Conservation (phyloP, 2,888 invertebrate genomes). For the Spisula solida region DNA sequence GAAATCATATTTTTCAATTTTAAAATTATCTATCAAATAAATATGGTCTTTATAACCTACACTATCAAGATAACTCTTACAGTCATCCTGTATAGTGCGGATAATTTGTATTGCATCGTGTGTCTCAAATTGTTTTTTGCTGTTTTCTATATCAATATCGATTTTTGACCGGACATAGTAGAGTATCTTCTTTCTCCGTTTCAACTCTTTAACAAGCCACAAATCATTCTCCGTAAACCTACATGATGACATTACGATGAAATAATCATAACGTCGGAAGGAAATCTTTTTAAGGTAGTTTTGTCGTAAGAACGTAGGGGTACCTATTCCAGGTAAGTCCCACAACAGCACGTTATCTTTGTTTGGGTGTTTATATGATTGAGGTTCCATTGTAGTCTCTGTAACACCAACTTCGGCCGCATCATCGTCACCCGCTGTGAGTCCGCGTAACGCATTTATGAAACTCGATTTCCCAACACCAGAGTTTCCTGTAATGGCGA, state of each 20-base stretch:
- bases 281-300: conserved; percentile 51
- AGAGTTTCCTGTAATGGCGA: conserved; percentile 55
- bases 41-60: too few relatives aligned
- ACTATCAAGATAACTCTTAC: too few relatives aligned
- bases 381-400: conserved; percentile 43
- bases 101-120: too few relatives aligned
- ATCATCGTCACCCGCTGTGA: conserved; percentile 28
- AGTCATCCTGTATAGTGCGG: background rate
- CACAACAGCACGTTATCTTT: conserved; percentile 43
- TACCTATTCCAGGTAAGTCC: conserved; percentile 68
- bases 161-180: conserved; percentile 53
- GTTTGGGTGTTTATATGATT: conserved; percentile 40
- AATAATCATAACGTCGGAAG: conserved; percentile 53
- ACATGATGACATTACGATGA: conserved; percentile 40
- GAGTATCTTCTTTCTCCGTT: conserved; percentile 31
- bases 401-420: conserved; percentile 48
- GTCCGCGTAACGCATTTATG: conserved; percentile 50
- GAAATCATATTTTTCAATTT: too few relatives aligned
- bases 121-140: too few relatives aligned
- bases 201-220: conserved; percentile 48
- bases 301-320: conserved; percentile 30
- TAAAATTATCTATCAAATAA: too few relatives aligned
- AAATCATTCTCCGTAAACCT: conserved; percentile 56
- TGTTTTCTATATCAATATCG: conserved; percentile 30
- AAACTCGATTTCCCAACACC: conserved; percentile 61